A percentile compares a stretch with the other conserved stretches of the same genome.
These are phyloP conservation scores for Rhamphomyia laevipes DNA, from an alignment of 2,888 invertebrate genomes.

Conservation along the genomic window DNA sequence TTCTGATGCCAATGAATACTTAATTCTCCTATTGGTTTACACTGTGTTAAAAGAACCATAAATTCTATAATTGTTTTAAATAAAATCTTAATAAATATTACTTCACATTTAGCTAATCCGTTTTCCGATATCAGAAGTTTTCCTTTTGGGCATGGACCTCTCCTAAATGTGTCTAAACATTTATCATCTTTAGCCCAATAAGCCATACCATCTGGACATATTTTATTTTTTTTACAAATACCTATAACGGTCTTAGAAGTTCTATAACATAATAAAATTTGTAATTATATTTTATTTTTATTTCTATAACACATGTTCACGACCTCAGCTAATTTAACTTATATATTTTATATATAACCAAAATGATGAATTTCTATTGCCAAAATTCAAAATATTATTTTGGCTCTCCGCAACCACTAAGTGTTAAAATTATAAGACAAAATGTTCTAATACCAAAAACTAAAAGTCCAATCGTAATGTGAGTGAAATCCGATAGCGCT, in stretches of 20 bases:
- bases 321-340: no score
- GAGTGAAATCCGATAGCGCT: no score
- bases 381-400: no score
- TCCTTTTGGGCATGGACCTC: conserved; percentile 67
- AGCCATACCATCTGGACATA: conserved; percentile 51
- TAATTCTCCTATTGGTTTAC: conserved; percentile 42
- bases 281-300: no score
- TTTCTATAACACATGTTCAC: no score
- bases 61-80: not conserved
- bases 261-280: no score
- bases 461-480: no score
- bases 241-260: conserved; percentile 36
- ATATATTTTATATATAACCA: no score
- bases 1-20: conserved; percentile 46
- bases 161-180: conserved; percentile 58
- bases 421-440: no score
- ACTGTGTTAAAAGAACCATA: conserved; percentile 38
- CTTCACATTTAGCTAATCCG: conserved; percentile 54
- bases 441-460: no score
- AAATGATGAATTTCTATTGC: no score
- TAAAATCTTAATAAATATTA: conserved; percentile 25
- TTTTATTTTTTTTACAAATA: conserved; percentile 52
- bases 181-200: conserved; percentile 68
- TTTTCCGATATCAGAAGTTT: conserved; percentile 52
- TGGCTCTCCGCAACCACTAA: no score